Conservation (phyloP, 2,113 vertebrate genomes). For the Actinemys pallida region DNA sequence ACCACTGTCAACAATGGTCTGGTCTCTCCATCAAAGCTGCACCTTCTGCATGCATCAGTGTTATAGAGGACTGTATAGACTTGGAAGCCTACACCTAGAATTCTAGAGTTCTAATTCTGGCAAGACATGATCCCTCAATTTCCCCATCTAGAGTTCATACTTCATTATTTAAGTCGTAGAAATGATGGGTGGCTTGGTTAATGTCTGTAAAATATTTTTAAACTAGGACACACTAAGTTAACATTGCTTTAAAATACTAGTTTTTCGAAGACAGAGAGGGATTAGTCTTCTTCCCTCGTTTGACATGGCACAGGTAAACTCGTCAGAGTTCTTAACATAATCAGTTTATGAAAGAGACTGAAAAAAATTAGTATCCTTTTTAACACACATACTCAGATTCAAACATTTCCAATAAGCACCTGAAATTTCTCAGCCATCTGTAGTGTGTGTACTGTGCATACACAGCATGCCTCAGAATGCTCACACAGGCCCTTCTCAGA, state of each 20-base stretch:
- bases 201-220: not conserved
- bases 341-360: not conserved
- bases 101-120: not conserved
- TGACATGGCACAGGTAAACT: not conserved
- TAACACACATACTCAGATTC: not conserved
- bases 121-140: not conserved
- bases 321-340: not conserved
- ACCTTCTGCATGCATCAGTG: not conserved
- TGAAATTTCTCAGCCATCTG: not conserved
- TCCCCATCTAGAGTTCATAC: not conserved
- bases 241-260: not conserved
- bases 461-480: not conserved
- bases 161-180: not conserved
- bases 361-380: not conserved
- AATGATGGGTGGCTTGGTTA: not conserved
- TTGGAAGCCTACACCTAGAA: not conserved
- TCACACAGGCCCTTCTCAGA: accelerated
- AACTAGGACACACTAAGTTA: not conserved
- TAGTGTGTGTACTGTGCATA: not conserved
- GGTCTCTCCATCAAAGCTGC: not conserved
- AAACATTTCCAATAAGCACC: not conserved
- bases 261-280: not conserved
- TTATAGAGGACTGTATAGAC: not conserved
- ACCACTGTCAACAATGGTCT: not conserved
- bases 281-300: not conserved